A percentile compares a stretch with the other conserved stretches of the same genome.
Conservation (phyloP, 2,888 invertebrate genomes). For the Danaus chrysippus region DNA sequence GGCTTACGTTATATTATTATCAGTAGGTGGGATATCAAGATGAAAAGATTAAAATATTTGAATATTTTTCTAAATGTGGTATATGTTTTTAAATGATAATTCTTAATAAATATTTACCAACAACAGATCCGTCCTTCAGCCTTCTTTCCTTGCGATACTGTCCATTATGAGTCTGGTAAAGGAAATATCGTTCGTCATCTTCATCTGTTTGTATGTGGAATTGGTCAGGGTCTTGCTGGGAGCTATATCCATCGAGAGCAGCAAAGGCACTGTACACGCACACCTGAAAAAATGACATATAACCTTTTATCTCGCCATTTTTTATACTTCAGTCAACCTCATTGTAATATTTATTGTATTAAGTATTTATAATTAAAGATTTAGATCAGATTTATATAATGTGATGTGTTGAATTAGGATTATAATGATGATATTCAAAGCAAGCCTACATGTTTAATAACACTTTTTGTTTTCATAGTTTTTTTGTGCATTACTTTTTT, state of each 20-base stretch:
- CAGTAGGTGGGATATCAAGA: neutral
- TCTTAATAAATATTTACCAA: conserved; percentile 71
- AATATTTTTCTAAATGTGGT: too few relatives aligned
- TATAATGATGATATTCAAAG: too few relatives aligned
- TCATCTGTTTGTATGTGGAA: conserved; percentile 96
- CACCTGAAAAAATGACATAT: conserved; percentile 44
- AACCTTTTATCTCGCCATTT: conserved; percentile 14
- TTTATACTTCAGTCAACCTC: too few relatives aligned
- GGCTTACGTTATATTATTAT: conserved; percentile 10
- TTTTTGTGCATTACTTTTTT: neutral
- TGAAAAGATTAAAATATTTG: too few relatives aligned
- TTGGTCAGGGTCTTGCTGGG: conserved; percentile 85
- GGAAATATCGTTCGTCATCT: conserved; percentile 93
- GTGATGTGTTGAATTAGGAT: too few relatives aligned
- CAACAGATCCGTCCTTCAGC: conserved; percentile 91
- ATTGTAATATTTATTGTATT: too few relatives aligned
- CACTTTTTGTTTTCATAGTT: neutral
- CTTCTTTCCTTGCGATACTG: conserved; percentile 94
- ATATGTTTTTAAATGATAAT: too few relatives aligned
- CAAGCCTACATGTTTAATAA: too few relatives aligned
- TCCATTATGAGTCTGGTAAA: conserved; percentile 92
- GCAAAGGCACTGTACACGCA: conserved; percentile 63
- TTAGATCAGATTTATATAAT: too few relatives aligned
- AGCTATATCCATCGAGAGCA: conserved; percentile 70
- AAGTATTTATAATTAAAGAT: too few relatives aligned